These are phyloP conservation scores for Uria aalge DNA, from an alignment of 2,113 vertebrate genomes.

Conservation along the genomic window DNA sequence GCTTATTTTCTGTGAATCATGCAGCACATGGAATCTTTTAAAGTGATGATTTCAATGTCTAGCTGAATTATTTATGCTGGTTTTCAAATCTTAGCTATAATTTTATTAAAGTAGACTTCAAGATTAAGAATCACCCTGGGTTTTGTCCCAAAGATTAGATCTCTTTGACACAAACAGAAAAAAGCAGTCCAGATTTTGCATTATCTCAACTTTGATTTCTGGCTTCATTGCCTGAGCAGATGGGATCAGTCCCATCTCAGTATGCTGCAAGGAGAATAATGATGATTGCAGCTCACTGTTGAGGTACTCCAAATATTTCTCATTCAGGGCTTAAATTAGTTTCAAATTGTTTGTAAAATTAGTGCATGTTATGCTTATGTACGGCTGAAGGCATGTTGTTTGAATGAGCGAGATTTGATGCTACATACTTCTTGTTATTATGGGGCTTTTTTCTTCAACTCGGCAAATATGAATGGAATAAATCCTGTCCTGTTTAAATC, in stretches of 20 bases:
- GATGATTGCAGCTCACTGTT: background rate
- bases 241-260: constrained; percentile 3
- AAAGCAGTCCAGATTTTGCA: background rate
- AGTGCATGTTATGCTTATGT: background rate
- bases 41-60: background rate
- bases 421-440: background rate
- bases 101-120: background rate
- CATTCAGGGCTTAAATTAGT: background rate
- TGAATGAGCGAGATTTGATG: background rate
- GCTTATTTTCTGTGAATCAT: background rate
- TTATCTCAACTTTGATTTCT: constrained; percentile 10
- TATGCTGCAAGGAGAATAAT: constrained; percentile 4
- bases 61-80: background rate
- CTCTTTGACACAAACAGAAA: background rate
- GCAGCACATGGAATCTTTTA: background rate
- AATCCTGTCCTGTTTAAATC: background rate
- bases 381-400: background rate
- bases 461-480: background rate
- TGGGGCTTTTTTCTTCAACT: background rate
- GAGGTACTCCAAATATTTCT: background rate
- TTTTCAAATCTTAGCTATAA: background rate
- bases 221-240: constrained; percentile 9
- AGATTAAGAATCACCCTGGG: background rate
- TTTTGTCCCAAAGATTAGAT: background rate
- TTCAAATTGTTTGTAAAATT: constrained; percentile 4